These are phyloP conservation scores for Sphaerodactylus townsendi DNA, from an alignment of 2,113 vertebrate genomes.

Conservation along the genomic window DNA sequence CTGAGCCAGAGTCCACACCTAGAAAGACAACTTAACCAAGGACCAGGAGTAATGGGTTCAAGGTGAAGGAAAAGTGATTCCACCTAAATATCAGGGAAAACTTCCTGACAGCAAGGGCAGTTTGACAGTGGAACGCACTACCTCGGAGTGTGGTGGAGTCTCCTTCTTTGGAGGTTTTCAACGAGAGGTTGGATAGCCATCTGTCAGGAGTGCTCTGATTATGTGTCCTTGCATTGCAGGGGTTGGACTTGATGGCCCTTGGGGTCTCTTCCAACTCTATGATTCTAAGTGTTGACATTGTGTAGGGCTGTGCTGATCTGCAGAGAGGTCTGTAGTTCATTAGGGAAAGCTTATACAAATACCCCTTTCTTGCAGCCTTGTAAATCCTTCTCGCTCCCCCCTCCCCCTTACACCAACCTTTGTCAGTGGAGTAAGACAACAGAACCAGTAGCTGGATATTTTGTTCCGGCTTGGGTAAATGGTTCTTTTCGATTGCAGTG, in stretches of 20 bases:
- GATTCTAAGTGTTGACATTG: accelerated
- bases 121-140: too few relatives aligned
- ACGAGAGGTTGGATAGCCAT: too few relatives aligned
- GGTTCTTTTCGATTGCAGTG: constrained; percentile 38
- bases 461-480: constrained; percentile 37
- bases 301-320: constrained; percentile 23
- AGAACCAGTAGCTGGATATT: constrained; percentile 16
- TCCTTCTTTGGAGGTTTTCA: too few relatives aligned
- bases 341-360: constrained; percentile 39
- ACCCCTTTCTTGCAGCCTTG: constrained; percentile 58
- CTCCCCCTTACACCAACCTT: constrained; percentile 15
- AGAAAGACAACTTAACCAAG: neutral
- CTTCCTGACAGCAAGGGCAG: too few relatives aligned
- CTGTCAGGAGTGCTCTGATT: too few relatives aligned
- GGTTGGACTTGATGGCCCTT: too few relatives aligned
- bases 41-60: too few relatives aligned
- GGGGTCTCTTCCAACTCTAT: too few relatives aligned
- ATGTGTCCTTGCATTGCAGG: too few relatives aligned
- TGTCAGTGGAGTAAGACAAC: constrained; percentile 29
- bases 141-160: too few relatives aligned
- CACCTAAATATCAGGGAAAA: too few relatives aligned
- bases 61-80: too few relatives aligned
- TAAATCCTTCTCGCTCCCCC: constrained; percentile 22
- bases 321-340: constrained; percentile 24
- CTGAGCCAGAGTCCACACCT: neutral